Conservation (phyloP, 2,113 vertebrate genomes). For the Podarcis raffonei region DNA sequence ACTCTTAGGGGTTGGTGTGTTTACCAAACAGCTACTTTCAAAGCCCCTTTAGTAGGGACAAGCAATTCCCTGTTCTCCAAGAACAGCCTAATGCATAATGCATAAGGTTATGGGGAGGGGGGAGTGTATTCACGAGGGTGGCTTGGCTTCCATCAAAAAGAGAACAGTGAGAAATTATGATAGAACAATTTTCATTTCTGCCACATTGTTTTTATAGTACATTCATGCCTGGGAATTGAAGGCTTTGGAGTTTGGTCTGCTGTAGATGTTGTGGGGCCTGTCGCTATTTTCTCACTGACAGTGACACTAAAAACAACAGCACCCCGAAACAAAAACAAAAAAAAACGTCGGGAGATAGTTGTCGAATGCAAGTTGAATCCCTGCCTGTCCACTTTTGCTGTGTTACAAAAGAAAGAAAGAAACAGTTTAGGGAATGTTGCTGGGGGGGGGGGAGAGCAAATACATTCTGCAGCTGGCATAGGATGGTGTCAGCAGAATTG, state of each 20-base stretch:
- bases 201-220: constrained; percentile 80
- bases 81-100: constrained; percentile 79
- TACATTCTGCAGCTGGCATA: constrained; percentile 20
- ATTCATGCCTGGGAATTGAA: constrained; percentile 79
- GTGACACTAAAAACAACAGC: constrained; percentile 45
- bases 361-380: constrained; percentile 58
- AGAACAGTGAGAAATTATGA: constrained; percentile 83
- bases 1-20: constrained; percentile 67
- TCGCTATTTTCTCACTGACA: constrained; percentile 73
- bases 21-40: constrained; percentile 77
- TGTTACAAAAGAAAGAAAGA: constrained; percentile 15
- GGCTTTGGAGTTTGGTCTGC: constrained; percentile 70
- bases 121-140: constrained; percentile 82
- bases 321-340: neutral
- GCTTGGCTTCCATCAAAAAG: constrained; percentile 82
- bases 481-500: constrained; percentile 3
- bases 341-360: constrained; percentile 45
- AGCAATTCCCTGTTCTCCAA: constrained; percentile 77
- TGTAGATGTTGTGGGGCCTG: constrained; percentile 66
- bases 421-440: neutral
- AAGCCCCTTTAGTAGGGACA: constrained; percentile 75
- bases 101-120: constrained; percentile 74
- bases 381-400: constrained; percentile 41
- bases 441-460: neutral
- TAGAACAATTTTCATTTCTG: constrained; percentile 84